Percentiles rank a stretch among this genome's conserved stretches.
These are phyloP conservation scores for Xanthia icteritia DNA, from an alignment of 2,888 invertebrate species.

Conservation along the genomic window DNA sequence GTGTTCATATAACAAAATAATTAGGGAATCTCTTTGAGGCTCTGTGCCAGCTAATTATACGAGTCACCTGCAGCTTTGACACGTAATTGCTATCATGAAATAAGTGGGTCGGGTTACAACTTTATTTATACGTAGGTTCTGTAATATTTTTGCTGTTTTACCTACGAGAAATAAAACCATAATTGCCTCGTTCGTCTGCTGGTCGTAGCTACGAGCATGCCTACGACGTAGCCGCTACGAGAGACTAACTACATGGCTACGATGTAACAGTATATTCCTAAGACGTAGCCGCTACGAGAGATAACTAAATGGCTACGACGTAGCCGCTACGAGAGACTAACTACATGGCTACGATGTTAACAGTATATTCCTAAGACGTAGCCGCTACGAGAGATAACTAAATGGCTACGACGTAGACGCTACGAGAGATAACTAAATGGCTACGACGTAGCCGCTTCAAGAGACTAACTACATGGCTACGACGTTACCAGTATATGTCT, in stretches of 20 bases:
- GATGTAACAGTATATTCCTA: too few relatives aligned
- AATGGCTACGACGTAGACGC: too few relatives aligned
- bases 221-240: neutral
- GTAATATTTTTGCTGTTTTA: neutral
- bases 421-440: neutral
- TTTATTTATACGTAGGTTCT: neutral
- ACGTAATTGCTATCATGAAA: constrained; percentile 25
- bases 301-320: neutral
- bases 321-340: neutral
- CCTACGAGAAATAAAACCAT: too few relatives aligned
- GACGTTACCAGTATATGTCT: neutral
- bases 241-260: neutral
- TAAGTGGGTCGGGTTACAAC: neutral
- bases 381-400: too few relatives aligned
- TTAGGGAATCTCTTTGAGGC: constrained; percentile 41
- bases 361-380: neutral
- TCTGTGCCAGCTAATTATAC: constrained; percentile 27
- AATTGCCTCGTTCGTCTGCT: neutral
- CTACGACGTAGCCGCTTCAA: neutral
- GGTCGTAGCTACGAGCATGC: neutral
- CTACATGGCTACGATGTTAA: neutral
- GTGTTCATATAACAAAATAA: constrained; percentile 14
- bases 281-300: neutral
- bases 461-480: neutral
- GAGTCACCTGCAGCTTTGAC: neutral